Evolutionary conservation across 2,888 invertebrate genomes (phyloP).

Genomic region (Erpobdella octoculata): DNA sequence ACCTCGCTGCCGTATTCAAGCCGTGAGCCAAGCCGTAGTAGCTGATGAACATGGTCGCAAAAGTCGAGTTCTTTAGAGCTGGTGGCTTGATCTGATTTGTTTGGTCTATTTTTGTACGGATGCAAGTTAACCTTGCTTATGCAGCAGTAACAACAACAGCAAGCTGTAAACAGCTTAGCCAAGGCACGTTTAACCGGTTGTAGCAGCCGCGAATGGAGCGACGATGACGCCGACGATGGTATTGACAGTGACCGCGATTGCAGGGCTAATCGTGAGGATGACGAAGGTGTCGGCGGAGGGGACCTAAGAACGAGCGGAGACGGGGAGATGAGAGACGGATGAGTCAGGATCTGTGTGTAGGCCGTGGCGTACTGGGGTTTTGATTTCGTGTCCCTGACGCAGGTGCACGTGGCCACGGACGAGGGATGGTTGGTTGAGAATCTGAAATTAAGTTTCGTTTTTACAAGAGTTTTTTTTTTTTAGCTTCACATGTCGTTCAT

Average conservation of each 20-base stretch:
- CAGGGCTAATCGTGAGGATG: background rate
- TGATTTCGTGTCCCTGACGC: background rate
- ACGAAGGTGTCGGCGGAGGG: background rate
- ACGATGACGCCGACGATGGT: conserved; percentile 18
- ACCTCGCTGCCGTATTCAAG: background rate
- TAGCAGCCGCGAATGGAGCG: background rate
- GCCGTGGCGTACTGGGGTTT: background rate
- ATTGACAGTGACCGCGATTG: background rate
- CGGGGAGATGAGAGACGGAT: background rate
- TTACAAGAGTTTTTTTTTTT: no score
- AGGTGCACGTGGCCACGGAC: background rate
- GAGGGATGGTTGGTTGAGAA: background rate
- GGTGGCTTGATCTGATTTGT: background rate
- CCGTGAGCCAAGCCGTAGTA: background rate
- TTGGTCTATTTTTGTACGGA: background rate
- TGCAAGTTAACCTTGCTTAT: background rate
- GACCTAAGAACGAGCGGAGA: background rate
- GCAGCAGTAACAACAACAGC: background rate
- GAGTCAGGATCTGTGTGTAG: background rate
- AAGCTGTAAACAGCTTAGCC: background rate
- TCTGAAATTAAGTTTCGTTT: background rate
- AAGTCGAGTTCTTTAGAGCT: background rate
- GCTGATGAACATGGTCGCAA: background rate
- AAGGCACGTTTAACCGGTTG: background rate
- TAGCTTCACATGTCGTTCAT: no score